phyloP scores from a whole-genome alignment of 2,888 invertebrate species.

The Ganaspis brasiliensis region DNA sequence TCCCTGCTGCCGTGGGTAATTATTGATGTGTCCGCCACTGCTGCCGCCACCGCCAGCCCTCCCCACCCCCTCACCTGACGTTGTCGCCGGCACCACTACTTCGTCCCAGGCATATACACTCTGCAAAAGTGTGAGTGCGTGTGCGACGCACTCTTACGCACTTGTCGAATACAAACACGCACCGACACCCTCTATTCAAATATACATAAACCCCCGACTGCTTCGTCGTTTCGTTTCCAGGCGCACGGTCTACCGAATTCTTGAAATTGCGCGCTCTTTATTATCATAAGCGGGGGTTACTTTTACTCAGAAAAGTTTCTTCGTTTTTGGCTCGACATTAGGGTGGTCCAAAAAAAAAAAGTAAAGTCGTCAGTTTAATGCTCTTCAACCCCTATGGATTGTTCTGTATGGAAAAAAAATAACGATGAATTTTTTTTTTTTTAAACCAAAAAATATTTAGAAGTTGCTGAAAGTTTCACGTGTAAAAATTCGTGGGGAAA shows the following conservation, averaged over 20 bases:
- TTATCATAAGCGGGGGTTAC: slow-evolving; percentile 4
- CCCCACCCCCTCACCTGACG: slow-evolving; percentile 42
- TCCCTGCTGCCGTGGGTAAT: slow-evolving; percentile 77
- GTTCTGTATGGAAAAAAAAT: too few species aligned
- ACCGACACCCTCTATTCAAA: slow-evolving; percentile 31
- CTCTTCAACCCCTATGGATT: too few species aligned
- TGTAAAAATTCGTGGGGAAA: too few species aligned
- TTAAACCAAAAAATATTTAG: too few species aligned
- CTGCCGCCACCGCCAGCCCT: slow-evolving; percentile 65
- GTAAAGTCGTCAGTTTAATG: too few species aligned
- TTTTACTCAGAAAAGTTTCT: not conserved
- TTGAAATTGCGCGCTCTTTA: not conserved
- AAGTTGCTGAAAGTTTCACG: too few species aligned
- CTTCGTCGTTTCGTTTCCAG: not conserved
- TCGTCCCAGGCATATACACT: slow-evolving; percentile 51
- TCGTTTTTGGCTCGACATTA: not conserved
- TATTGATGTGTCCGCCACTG: slow-evolving; percentile 79
- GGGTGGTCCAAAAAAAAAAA: too few species aligned
- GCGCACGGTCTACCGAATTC: slow-evolving; percentile 16
- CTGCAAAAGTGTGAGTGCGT: not conserved
- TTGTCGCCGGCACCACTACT: slow-evolving; percentile 53
- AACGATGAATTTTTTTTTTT: too few species aligned
- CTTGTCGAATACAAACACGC: slow-evolving; percentile 17
- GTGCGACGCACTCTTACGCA: slow-evolving; percentile 28
- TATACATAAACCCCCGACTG: slow-evolving; percentile 17